These are phyloP conservation scores for Crossoptilon crossoptilon DNA, from an alignment of 2,797 vertebrate species.

Conservation along the genomic window DNA sequence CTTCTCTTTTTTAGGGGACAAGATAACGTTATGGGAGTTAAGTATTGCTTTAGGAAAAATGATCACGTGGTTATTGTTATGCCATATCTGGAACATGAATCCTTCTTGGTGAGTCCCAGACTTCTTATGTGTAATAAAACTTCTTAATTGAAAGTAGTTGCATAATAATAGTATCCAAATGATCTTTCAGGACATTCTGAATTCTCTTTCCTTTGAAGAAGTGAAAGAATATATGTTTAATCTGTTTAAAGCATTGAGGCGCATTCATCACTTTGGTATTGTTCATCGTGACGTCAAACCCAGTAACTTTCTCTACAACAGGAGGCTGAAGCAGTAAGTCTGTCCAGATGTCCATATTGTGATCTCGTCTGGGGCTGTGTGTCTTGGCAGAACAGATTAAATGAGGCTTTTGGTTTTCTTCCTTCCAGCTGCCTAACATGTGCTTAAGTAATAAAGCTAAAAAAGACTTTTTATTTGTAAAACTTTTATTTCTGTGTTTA, in stretches of 20 bases:
- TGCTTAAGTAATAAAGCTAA: slow-evolving; percentile 52
- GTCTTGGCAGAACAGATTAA: slow-evolving; percentile 73
- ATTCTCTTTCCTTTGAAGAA: slow-evolving; percentile 91
- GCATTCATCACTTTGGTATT: slow-evolving; percentile 96
- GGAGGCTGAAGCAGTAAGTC: slow-evolving; percentile 87
- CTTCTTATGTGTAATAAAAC: slow-evolving; percentile 7
- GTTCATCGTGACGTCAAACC: slow-evolving; percentile 96
- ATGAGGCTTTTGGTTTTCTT: slow-evolving; percentile 36
- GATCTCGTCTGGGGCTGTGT: slow-evolving; percentile 70
- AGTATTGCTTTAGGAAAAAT: slow-evolving; percentile 95
- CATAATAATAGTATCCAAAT: slow-evolving; percentile 34
- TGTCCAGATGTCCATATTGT: slow-evolving; percentile 21
- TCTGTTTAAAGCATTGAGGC: slow-evolving; percentile 91
- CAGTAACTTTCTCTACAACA: slow-evolving; percentile 88
- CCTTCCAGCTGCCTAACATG: slow-evolving; percentile 40
- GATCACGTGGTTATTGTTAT: slow-evolving; percentile 97
- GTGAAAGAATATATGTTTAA: slow-evolving; percentile 94
- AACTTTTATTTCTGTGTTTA: not conserved
- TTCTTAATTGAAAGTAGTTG: slow-evolving; percentile 40
- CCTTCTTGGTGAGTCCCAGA: slow-evolving; percentile 88
- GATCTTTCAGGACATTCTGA: slow-evolving; percentile 89
- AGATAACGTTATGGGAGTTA: slow-evolving; percentile 97
- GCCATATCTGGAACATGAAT: slow-evolving; percentile 95
- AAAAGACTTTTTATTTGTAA: not conserved
- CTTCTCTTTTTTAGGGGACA: slow-evolving; percentile 85